Conservation (phyloP, 2,888 invertebrate species). For the Metellina segmentata region DNA sequence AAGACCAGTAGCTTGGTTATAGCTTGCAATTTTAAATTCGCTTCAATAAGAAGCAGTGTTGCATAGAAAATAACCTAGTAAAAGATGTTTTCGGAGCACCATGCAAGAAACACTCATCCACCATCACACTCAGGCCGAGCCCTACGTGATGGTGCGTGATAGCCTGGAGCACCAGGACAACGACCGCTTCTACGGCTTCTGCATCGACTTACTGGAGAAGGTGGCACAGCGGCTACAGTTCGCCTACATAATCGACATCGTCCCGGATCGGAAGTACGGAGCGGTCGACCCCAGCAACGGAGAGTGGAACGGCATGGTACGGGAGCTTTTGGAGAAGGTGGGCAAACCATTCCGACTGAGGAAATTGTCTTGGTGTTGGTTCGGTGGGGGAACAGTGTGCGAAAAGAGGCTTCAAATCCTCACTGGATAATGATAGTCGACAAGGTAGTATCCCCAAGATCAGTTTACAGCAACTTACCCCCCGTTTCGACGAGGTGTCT, state of each 20-base stretch:
- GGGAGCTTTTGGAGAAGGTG: conserved; percentile 80
- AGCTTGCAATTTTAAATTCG: too few species aligned
- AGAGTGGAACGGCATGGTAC: conserved; percentile 82
- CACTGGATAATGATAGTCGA: background rate
- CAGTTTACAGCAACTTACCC: too few species aligned
- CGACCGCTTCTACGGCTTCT: conserved; percentile 87
- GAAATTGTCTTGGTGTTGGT: background rate
- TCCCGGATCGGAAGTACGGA: conserved; percentile 93
- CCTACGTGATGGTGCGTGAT: conserved; percentile 89
- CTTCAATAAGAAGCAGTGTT: too few species aligned
- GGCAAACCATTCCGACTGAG: background rate
- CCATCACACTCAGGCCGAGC: conserved; percentile 86
- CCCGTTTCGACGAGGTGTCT: too few species aligned
- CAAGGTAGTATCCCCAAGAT: too few species aligned
- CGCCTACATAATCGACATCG: conserved; percentile 90
- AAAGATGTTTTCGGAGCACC: too few species aligned
- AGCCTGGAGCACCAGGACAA: conserved; percentile 38
- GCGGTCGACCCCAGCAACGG: conserved; percentile 84
- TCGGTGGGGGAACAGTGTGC: background rate
- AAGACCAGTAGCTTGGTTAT: too few species aligned
- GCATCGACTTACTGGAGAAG: conserved; percentile 91
- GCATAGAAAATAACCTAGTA: too few species aligned
- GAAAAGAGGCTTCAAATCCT: background rate
- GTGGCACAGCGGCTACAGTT: conserved; percentile 93
- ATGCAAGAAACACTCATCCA: too few species aligned